Evolutionary conservation across 2,888 invertebrate genomes (phyloP).

Genomic region (Ctena decussata): DNA sequence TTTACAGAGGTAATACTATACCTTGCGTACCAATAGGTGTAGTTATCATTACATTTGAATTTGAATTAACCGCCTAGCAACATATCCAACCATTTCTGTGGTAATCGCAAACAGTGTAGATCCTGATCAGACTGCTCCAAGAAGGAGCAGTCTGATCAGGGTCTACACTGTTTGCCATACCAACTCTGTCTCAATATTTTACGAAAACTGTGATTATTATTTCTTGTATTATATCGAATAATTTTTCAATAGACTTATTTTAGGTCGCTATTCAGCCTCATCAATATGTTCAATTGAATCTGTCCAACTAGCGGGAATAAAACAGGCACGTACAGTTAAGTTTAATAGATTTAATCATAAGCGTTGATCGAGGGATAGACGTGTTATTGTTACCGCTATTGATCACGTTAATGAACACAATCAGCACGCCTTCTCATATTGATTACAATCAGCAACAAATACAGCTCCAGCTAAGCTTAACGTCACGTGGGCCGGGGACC

Average conservation of each 20-base stretch:
- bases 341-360: slow-evolving; percentile 17
- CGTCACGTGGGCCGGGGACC: no score
- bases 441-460: not conserved
- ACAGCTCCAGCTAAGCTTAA: not conserved
- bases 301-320: not conserved
- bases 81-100: no score
- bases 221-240: not conserved
- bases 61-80: no score
- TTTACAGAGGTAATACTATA: no score
- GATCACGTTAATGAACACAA: slow-evolving; percentile 5
- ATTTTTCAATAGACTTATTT: slow-evolving; percentile 5
- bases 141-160: no score
- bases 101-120: no score
- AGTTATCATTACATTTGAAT: no score
- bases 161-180: no score
- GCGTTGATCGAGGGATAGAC: not conserved
- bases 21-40: no score
- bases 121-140: no score
- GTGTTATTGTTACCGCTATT: not conserved
- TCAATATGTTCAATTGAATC: slow-evolving; percentile 10
- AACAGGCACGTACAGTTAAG: slow-evolving; percentile 2
- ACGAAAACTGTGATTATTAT: not conserved
- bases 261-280: not conserved
- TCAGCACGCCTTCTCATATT: not conserved
- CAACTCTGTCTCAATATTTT: no score